These are phyloP conservation scores for Nothobranchius kuhntae DNA, from an alignment of 2,113 vertebrate species.

Conservation along the genomic window DNA sequence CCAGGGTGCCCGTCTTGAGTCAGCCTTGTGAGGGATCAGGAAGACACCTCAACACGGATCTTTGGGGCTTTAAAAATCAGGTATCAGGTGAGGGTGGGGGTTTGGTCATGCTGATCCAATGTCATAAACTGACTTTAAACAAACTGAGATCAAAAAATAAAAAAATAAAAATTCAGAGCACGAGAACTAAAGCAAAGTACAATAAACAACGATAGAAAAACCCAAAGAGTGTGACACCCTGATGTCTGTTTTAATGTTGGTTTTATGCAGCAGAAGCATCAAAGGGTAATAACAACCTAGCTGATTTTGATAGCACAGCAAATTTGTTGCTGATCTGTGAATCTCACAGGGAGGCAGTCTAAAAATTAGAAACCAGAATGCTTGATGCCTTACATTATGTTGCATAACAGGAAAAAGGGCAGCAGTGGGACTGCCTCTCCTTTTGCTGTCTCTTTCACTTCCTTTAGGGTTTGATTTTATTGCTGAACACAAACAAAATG, in stretches of 20 bases:
- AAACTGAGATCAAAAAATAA: no score
- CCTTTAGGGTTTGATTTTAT: conserved; percentile 33
- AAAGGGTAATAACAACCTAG: conserved; percentile 22
- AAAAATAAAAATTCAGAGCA: no score
- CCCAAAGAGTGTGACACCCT: background rate
- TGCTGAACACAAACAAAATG: conserved; percentile 42
- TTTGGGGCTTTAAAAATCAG: no score
- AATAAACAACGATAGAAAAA: background rate
- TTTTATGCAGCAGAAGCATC: conserved; percentile 35
- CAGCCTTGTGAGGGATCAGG: no score
- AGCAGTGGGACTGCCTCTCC: conserved; percentile 10
- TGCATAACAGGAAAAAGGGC: conserved; percentile 32
- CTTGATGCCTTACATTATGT: conserved; percentile 1
- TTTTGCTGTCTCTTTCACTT: conserved; percentile 17
- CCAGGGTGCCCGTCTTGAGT: no score
- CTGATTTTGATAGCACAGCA: conserved; percentile 53
- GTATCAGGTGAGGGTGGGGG: no score
- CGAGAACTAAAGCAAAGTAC: no score
- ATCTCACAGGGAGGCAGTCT: no score
- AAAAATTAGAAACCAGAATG: conserved; percentile 22
- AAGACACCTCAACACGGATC: no score
- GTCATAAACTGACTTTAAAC: no score
- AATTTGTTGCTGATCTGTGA: conserved; percentile 47
- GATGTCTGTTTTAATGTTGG: conserved; percentile 37
- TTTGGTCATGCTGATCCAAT: no score